Evolutionary conservation across 2,888 invertebrate genomes (phyloP), one percentile per base, ranked within the genome.

Genomic region (Lasioglossum lativentre): DNA sequence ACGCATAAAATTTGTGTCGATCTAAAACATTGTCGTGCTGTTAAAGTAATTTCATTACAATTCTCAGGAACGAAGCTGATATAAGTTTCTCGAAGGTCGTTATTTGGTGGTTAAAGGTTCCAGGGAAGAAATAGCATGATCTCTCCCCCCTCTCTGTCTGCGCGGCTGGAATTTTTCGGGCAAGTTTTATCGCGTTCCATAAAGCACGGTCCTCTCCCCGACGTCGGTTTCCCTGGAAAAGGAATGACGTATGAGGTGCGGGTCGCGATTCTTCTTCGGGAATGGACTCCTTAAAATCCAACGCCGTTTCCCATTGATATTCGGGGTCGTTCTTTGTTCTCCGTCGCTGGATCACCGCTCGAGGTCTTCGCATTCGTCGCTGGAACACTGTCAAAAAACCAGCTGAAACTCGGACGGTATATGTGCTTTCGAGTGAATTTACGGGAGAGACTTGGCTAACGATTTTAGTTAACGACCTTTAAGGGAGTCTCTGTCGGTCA

Each of bases 291-390:
- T 71, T 66, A 75, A 86, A 86, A 86, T 82, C 82, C 86, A n/a
- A 56, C 66, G 80, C n/a, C 56, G 19, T 34, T 47, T 27, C 78
- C 78, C 78, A 85, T 85, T 85, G 86, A 81, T 86, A 86, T 83
- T 79, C 86, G 63, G 19, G 63, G 42, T 68, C 75, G 56, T 72
- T 72, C 90, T 86, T 89, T 87, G 87, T 90, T 87, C 83, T 56
- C 72, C 56, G 42, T 56, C 70, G 63, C 30, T 5, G 63, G 30
- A 63, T 63, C 30, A 63, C 16, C 63, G n/a, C n/a, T n/a, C n/a
- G 30, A 63, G 19, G 14, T 27, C 4, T 14, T 14, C 4, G 27
- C 14, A 27, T 14, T 27, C 23, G 12, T 27, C 59, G 27, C 27
- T 12, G 59, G 27, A 27, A 27, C 59, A 12, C 27, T 27, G 59